Evolutionary conservation across 2,888 invertebrate genomes (phyloP), one percentile per base, ranked within the genome.

Genomic region (Tenthredo distinguenda): DNA sequence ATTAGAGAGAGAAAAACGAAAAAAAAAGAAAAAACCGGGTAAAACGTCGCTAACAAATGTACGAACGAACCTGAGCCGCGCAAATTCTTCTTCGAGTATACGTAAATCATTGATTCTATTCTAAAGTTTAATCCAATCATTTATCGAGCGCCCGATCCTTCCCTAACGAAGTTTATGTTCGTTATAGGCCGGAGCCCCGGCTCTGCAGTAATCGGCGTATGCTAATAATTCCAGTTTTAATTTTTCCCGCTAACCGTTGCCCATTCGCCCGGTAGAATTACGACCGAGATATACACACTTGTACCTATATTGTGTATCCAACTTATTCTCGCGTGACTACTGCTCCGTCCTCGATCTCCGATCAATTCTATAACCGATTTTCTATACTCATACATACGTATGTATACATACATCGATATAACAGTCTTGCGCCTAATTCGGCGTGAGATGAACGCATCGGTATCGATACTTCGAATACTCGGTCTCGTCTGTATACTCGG

Each of bases 201-300:
- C 12, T 18, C 26, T 15, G 68, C 31, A 86, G 87, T 87, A 87
- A 88, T 87, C 87, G 87, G 85, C 88, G 84, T 87, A 86, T 86
- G 87, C 88, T 88, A 87, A 87, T 87, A 88, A 87, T 88, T 87
- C 88, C 87, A 88, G 89, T 88, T 88, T 87, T 83, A 86, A 87
- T 86, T 86, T 88, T 85, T 86, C 86, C 85, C 34, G 34, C 10
- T 71, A 18, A 12, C 71, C 71, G 15, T 34, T 31, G 10, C 31
- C 31, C 68, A 68, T 68, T 68, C 26, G 68, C 31, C 68, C 4
- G 31, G 68, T 12, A 26, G 68, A 68, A 68, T 68, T 68, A 68
- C 34, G 34, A 31, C 21, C 68, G 26, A 68, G 68, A 34, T n/a
- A 40, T 72, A n/a, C 9, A n/a, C 21, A 40, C 31, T 0, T 31